Conservation (phyloP, 2,797 vertebrate genomes). For the Ataeniobius toweri region DNA sequence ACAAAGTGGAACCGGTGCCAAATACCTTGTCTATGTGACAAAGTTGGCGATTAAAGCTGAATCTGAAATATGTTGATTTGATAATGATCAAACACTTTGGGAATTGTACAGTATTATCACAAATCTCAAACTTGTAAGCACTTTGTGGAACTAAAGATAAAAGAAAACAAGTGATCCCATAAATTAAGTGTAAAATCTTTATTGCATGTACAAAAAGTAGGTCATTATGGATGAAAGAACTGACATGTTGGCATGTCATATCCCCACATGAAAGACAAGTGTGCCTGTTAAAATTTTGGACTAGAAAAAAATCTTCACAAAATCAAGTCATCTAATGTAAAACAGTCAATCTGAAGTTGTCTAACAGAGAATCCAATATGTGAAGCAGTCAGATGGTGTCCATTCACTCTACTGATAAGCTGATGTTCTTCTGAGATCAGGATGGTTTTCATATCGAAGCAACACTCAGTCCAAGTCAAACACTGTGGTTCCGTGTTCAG, state of each 20-base stretch:
- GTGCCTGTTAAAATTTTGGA: not conserved
- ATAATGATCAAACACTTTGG: not conserved
- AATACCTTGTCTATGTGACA: too few species aligned
- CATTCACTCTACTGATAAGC: not conserved
- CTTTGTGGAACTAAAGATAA: not conserved
- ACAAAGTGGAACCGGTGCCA: not conserved
- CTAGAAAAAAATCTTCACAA: not conserved
- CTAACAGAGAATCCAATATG: not conserved
- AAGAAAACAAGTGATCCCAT: not conserved
- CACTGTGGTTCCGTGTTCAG: not conserved
- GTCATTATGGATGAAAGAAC: slow-evolving; percentile 15
- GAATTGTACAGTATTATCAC: not conserved
- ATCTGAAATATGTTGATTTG: not conserved
- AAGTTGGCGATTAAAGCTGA: too few species aligned
- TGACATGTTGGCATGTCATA: not conserved
- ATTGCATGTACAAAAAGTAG: slow-evolving; percentile 32
- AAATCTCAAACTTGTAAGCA: not conserved
- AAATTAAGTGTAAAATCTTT: slow-evolving; percentile 25
- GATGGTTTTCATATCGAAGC: not conserved
- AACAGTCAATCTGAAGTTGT: not conserved
- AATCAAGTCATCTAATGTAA: not conserved
- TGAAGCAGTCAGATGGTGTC: not conserved
- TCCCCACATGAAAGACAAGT: not conserved
- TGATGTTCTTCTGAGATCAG: not conserved
- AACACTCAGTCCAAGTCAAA: not conserved